These are phyloP conservation scores for Prosapia bicincta DNA, from an alignment of 2,888 invertebrate genomes.

Conservation along the genomic window DNA sequence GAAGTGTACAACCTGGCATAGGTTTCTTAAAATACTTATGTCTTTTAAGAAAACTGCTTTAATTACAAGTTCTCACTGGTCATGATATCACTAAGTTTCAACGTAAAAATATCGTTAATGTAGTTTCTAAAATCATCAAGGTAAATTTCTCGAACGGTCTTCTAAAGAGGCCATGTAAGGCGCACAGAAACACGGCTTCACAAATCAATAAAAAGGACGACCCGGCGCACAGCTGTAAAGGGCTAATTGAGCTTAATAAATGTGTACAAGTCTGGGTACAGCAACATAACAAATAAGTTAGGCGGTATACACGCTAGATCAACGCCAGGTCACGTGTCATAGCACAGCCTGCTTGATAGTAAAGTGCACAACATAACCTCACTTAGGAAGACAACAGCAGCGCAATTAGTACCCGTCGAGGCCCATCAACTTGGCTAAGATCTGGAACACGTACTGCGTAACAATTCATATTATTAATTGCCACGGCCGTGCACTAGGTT, in stretches of 20 bases:
- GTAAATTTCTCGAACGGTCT: too few relatives aligned
- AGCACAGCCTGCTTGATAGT: neutral
- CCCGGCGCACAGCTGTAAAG: neutral
- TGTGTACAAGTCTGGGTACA: neutral
- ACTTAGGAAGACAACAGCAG: neutral
- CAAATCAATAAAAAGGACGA: neutral
- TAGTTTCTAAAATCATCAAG: too few relatives aligned
- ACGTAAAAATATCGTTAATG: too few relatives aligned
- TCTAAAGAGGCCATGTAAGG: neutral
- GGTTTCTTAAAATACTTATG: too few relatives aligned
- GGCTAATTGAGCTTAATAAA: neutral
- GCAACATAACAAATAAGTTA: neutral
- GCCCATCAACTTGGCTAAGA: neutral
- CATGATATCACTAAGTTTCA: too few relatives aligned
- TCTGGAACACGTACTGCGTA: too few relatives aligned
- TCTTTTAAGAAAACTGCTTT: too few relatives aligned
- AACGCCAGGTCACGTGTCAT: neutral
- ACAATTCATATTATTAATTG: too few relatives aligned
- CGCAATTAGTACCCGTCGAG: neutral
- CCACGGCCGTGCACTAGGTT: too few relatives aligned
- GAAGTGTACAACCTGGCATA: too few relatives aligned
- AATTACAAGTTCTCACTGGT: too few relatives aligned
- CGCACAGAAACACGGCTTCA: neutral
- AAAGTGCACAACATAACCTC: neutral
- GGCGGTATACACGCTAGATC: neutral